phyloP scores from a whole-genome alignment of 1,140 invertebrate genomes.

The Chlorops oryzae region DNA sequence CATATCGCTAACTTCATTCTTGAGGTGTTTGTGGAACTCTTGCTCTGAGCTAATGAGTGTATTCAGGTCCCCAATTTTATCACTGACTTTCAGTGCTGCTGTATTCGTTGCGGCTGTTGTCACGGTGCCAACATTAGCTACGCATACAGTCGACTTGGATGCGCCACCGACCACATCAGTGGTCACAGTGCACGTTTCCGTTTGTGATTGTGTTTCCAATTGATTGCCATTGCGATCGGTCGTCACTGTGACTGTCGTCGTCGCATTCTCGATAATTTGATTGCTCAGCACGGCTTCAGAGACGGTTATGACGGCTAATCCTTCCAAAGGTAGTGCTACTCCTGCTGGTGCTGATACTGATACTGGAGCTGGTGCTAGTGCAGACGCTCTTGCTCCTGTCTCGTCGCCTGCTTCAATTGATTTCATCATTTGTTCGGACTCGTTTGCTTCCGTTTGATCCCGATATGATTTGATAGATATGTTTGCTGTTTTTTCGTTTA shows the following conservation, averaged over 20 bases:
- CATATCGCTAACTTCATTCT: slow-evolving; percentile 66
- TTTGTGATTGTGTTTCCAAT: slow-evolving; percentile 19
- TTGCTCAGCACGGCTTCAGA: no score
- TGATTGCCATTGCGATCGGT: slow-evolving; percentile 41
- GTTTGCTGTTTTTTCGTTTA: not conserved
- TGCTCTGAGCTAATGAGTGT: slow-evolving; percentile 41
- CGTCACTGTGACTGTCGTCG: slow-evolving; percentile 20
- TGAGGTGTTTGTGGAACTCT: slow-evolving; percentile 54
- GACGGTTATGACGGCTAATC: no score
- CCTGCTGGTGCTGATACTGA: slow-evolving; percentile 8
- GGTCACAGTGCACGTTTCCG: not conserved
- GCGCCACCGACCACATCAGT: not conserved
- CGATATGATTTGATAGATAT: not conserved
- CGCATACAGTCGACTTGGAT: slow-evolving; percentile 9
- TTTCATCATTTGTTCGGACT: slow-evolving; percentile 31
- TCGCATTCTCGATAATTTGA: no score
- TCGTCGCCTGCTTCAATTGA: no score
- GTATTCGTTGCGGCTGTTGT: not conserved
- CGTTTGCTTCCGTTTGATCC: no score
- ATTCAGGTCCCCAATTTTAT: slow-evolving; percentile 44
- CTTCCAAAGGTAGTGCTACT: no score
- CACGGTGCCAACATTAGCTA: slow-evolving; percentile 12
- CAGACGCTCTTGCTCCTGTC: no score
- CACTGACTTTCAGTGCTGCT: slow-evolving; percentile 23
- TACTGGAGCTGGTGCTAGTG: no score